Conservation (phyloP, 1,140 invertebrate species). For the Sycophila sp. region DNA sequence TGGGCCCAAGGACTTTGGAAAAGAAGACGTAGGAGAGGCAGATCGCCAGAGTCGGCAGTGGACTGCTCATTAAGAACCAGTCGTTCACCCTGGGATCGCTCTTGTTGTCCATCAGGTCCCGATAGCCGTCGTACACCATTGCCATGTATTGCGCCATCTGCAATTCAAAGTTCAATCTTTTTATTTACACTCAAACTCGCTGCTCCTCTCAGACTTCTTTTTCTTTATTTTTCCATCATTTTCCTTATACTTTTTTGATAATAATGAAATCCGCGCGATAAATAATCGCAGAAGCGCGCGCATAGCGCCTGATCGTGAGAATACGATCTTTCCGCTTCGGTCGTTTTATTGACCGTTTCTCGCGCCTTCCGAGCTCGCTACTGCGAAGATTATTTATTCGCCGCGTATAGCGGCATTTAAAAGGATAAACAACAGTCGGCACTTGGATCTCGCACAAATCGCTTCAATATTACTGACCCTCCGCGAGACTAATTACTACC, state of each 20-base stretch:
- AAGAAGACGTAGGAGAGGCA: slow-evolving; percentile 81
- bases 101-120: slow-evolving; percentile 79
- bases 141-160: slow-evolving; percentile 64
- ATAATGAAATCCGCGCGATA: no score
- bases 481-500: no score
- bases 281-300: no score
- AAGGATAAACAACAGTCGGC: no score
- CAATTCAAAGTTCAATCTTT: slow-evolving; percentile 38
- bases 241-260: neutral
- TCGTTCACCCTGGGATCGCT: slow-evolving; percentile 83
- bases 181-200: no score
- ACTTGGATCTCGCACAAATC: neutral
- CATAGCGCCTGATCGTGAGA: no score
- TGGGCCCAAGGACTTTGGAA: slow-evolving; percentile 84
- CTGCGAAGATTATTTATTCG: no score
- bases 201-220: neutral
- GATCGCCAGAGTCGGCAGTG: slow-evolving; percentile 81
- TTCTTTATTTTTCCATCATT: neutral
- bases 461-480: no score
- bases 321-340: no score
- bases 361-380: no score
- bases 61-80: slow-evolving; percentile 86
- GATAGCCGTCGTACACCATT: slow-evolving; percentile 68
- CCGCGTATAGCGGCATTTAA: no score
- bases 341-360: no score